phyloP scores from a whole-genome alignment of 2,888 invertebrate species.

The Caenorhabditis sp. region DNA sequence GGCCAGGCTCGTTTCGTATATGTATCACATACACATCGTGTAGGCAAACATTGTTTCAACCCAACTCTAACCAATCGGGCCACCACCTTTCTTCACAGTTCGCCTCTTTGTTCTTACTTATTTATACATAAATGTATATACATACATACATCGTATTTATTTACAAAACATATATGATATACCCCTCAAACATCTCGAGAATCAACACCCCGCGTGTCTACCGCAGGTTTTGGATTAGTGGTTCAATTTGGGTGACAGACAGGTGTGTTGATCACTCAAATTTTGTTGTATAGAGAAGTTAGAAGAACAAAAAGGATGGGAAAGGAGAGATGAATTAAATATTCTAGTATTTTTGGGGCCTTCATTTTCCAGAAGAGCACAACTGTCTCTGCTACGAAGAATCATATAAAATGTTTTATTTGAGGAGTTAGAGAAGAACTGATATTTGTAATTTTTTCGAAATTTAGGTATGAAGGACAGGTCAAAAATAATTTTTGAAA shows the following conservation, averaged over 20 bases:
- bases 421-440: no score
- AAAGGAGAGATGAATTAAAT: constrained; percentile 10
- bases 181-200: constrained; percentile 20
- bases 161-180: neutral
- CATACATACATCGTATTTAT: neutral
- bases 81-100: constrained; percentile 18
- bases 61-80: neutral
- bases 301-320: neutral
- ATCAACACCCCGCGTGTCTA: neutral
- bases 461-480: no score
- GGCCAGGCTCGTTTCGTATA: constrained; percentile 27
- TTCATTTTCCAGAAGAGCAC: neutral
- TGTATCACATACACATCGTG: constrained; percentile 41
- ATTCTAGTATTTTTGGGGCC: constrained; percentile 39
- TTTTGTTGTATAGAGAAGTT: neutral
- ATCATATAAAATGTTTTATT: no score
- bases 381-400: no score
- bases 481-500: no score
- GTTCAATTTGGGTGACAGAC: no score
- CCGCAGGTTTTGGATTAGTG: no score
- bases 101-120: constrained; percentile 37
- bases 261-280: neutral
- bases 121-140: neutral
- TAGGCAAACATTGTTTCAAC: constrained; percentile 29
- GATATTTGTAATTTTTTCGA: no score